Evolutionary conservation across 2,888 invertebrate species (phyloP).

Genomic region (Therioaphis trifolii): DNA sequence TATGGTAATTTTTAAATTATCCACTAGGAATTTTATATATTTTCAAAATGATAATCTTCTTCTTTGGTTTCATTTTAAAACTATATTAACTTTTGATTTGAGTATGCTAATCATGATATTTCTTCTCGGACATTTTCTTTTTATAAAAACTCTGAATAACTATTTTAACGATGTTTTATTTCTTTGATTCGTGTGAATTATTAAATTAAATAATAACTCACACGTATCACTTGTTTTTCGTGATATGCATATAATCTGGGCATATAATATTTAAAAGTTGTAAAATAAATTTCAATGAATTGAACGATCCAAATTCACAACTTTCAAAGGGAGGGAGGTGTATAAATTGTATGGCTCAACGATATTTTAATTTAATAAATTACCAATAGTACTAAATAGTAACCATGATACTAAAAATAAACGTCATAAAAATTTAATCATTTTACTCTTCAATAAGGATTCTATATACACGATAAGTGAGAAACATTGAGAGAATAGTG

Average conservation of each 20-base stretch:
- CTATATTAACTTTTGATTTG: background rate
- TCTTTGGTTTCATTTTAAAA: background rate
- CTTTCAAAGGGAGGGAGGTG: background rate
- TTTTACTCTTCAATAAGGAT: background rate
- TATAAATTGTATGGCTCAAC: no score
- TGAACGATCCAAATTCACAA: background rate
- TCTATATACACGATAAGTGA: background rate
- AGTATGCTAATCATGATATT: background rate
- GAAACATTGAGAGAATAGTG: no score
- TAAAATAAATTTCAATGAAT: constrained; percentile 13
- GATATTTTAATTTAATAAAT: no score
- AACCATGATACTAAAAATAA: background rate
- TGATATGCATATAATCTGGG: background rate
- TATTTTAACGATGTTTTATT: no score
- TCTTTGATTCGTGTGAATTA: no score
- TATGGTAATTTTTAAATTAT: background rate
- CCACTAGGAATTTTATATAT: background rate
- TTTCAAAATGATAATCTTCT: background rate
- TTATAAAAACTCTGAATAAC: no score
- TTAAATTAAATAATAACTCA: no score
- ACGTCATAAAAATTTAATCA: background rate
- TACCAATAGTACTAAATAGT: no score
- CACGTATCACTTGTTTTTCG: no score
- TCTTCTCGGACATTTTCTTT: no score
- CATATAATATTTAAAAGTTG: background rate